Conservation (phyloP, 2,797 vertebrate species). For the Oceanodroma leucorhoa region DNA sequence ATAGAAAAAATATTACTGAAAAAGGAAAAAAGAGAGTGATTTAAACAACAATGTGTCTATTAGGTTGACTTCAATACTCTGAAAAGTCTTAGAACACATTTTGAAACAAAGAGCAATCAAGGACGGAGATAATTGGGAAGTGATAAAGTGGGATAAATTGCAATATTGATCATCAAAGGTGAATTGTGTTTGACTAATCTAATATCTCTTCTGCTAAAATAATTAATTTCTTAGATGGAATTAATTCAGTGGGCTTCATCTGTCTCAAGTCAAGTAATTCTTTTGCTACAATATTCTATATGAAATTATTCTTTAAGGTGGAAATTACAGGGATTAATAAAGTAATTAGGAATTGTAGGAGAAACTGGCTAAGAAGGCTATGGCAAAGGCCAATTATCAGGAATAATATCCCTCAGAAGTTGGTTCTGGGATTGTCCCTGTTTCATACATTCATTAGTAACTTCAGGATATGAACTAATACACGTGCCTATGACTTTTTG, state of each 20-base stretch:
- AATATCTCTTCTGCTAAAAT: not conserved
- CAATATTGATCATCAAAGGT: not conserved
- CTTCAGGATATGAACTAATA: not conserved
- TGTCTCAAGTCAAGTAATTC: not conserved
- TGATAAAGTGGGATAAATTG: not conserved
- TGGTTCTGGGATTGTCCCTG: not conserved
- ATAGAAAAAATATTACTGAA: not conserved
- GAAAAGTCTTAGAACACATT: not conserved
- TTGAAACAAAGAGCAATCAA: not conserved
- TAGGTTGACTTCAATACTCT: not conserved
- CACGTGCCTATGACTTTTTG: not conserved
- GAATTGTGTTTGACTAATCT: not conserved
- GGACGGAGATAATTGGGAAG: not conserved
- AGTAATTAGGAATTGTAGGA: not conserved
- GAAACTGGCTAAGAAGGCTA: not conserved
- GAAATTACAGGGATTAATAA: not conserved
- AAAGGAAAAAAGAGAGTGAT: not conserved
- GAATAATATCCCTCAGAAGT: not conserved
- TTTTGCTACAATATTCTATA: not conserved
- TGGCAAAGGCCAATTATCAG: not conserved
- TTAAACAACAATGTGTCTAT: not conserved
- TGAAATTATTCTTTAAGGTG: not conserved
- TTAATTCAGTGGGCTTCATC: not conserved
- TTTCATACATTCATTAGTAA: not conserved
- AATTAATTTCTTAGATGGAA: not conserved